phyloP scores from a whole-genome alignment of 64 coral and sea anemone species.

The Acropora tenuis region DNA sequence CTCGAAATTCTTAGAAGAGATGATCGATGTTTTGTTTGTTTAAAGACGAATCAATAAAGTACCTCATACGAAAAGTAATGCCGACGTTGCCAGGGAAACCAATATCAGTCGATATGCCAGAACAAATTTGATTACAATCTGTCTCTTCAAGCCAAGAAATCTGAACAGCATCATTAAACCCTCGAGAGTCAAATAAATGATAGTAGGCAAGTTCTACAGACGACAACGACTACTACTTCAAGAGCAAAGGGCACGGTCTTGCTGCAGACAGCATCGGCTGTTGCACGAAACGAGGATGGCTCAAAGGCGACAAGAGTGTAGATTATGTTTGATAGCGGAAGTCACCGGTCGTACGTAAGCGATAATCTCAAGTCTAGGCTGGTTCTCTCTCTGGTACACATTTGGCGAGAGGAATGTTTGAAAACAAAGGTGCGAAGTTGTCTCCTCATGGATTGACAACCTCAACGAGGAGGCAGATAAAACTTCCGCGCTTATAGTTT shows the following conservation, averaged over 20 bases:
- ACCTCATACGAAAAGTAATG: neutral
- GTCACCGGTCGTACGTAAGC: slow-evolving; percentile 47
- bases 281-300: slow-evolving; percentile 20
- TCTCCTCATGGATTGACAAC: neutral
- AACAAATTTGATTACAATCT: neutral
- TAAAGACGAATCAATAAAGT: neutral
- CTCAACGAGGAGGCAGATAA: neutral
- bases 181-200: too few relatives aligned
- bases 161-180: too few relatives aligned
- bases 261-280: slow-evolving; percentile 28
- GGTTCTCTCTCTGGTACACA: slow-evolving; percentile 33
- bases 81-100: neutral
- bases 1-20: neutral
- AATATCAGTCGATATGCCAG: neutral
- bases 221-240: too few relatives aligned
- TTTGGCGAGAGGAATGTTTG: slow-evolving; percentile 14
- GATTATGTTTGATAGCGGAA: slow-evolving; percentile 68
- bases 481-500: too few relatives aligned
- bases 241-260: too few relatives aligned
- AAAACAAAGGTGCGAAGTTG: slow-evolving; percentile 12
- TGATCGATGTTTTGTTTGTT: neutral
- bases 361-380: slow-evolving; percentile 58
- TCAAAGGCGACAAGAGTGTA: slow-evolving; percentile 39
- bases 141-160: neutral
- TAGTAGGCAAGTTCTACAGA: too few relatives aligned